Percentiles rank a stretch among this genome's conserved stretches.
These are phyloP conservation scores for Arizona elegans DNA, from an alignment of 2,113 vertebrate species.

Conservation along the genomic window DNA sequence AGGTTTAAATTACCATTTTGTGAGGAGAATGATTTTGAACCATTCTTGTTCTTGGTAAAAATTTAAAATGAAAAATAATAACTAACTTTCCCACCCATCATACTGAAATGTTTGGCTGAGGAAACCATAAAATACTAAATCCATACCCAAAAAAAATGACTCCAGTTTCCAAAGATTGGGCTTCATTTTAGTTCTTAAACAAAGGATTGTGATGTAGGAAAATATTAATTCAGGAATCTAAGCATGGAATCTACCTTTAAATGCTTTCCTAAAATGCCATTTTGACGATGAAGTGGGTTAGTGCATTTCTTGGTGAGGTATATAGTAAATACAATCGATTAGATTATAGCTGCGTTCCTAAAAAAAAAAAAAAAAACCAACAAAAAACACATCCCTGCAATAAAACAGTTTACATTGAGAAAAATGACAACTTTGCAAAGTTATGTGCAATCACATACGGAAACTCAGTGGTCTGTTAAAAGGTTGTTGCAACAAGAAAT, in stretches of 20 bases:
- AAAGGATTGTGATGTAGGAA: background rate
- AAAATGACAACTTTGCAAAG: conserved; percentile 27
- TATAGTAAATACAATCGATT: conserved; percentile 36
- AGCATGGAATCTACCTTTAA: conserved; percentile 20
- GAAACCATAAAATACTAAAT: background rate
- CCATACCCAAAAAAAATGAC: background rate
- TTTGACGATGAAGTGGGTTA: conserved; percentile 21
- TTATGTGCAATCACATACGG: background rate
- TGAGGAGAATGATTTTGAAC: conserved; percentile 22
- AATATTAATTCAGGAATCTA: conserved; percentile 11
- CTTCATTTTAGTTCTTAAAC: background rate
- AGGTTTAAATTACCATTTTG: conserved; percentile 3
- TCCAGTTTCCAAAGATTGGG: background rate
- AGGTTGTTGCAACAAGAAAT: background rate
- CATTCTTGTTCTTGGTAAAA: conserved; percentile 12
- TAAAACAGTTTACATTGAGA: conserved; percentile 31
- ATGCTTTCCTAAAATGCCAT: conserved; percentile 2
- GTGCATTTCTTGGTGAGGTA: conserved; percentile 6
- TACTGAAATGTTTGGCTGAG: background rate
- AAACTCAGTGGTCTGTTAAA: background rate
- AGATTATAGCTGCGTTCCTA: conserved; percentile 28
- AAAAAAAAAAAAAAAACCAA: background rate
- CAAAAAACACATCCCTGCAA: background rate
- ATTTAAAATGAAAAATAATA: background rate
- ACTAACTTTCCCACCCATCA: conserved; percentile 4